phyloP scores from a whole-genome alignment of 2,797 vertebrate species.

The Anguilla pacifica region DNA sequence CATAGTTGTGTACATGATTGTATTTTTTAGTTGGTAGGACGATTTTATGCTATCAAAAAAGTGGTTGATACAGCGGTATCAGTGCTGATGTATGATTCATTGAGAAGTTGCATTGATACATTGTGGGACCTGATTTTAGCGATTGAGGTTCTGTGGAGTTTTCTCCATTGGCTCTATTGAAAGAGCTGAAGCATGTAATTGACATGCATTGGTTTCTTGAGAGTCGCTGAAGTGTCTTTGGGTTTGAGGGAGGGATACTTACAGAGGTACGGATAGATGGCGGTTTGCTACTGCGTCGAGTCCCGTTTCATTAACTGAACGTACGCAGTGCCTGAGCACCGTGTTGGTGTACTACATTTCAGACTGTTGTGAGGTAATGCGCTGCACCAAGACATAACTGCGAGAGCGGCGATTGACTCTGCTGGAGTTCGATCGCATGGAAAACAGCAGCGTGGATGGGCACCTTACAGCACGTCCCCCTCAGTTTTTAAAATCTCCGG shows the following conservation, averaged over 20 bases:
- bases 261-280: neutral
- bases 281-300: neutral
- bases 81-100: neutral
- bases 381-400: neutral
- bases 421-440: neutral
- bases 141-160: neutral
- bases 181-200: neutral
- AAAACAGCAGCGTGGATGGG: neutral
- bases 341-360: neutral
- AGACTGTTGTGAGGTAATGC: neutral
- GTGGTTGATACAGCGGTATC: too few relatives aligned
- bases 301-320: neutral
- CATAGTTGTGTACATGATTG: neutral
- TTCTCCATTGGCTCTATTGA: neutral
- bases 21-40: neutral
- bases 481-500: neutral
- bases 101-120: neutral
- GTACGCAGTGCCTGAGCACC: neutral
- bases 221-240: neutral
- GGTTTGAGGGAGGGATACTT: too few relatives aligned
- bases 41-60: neutral
- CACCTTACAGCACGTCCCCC: neutral
- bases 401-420: neutral
- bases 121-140: neutral
- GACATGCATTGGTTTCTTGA: neutral